Base-by-base conservation (phyloP, 2,113 vertebrate genomes). In the Cettia cetti region DNA sequence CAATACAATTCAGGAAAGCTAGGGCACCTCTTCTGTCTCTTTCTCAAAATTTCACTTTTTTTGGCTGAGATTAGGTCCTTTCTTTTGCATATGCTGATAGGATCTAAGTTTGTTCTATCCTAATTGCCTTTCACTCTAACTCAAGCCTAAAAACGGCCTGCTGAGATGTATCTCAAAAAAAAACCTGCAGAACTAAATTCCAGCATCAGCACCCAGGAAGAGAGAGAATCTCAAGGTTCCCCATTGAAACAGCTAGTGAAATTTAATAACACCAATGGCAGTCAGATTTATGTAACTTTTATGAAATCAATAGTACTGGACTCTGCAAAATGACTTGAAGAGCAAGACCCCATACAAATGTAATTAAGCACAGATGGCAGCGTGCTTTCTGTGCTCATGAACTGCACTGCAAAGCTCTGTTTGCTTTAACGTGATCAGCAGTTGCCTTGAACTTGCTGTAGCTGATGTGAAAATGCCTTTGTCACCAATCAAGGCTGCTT, bases 241-340 rank as follows among this genome's bases (percentile, higher is more conserved):
- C 23, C 40, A 45, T 11, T 64, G 80, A 95, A 93, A 85, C 0
- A 0, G 37, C 24, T 44, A 66, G 35, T 75, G 92, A 96, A 96
- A 93, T 93, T 77, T 90, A 95, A 82, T 92, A 95, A 56, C 37
- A 64, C 39, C 42, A 78, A 8, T 63, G 60, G 68, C 87, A 96
- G 85, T 81, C 92, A 96, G 86, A 93, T 97, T 96, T 93, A 94
- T 92, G 76, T 83, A 92, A 94, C 90, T 95, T 95, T 86, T 68
- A 90, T 86, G 82, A 86, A 96, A 94, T 90, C 94, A 93, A 78
- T 95, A 96, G 57, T 71, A 86, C 79, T 35, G 80, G 92, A 90
- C 85, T 92, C 65, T 95, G 80, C 70, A 93, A 90, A 95, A 94
- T 75, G 6, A 84, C 88, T 89, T 79, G 86, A 90, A 89, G 82